Percentiles rank a stretch among this genome's conserved stretches.
Conservation (phyloP, 2,888 invertebrate genomes). For the Ophonus ardosiacus region DNA sequence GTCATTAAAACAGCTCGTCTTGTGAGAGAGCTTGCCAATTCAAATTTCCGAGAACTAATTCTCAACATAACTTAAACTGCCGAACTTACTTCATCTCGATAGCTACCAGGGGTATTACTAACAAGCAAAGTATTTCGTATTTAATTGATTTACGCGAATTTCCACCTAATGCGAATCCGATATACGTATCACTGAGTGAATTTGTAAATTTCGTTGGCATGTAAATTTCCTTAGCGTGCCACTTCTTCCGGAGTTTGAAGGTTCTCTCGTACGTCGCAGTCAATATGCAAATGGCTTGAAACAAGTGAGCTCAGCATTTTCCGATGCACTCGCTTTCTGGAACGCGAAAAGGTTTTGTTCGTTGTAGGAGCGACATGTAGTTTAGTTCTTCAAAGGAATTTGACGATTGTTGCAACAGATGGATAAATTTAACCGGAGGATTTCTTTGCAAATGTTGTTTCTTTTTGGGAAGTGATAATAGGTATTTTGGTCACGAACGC, state of each 20-base stretch:
- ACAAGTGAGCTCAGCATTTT: slow-evolving; percentile 40
- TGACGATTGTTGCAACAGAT: slow-evolving; percentile 40
- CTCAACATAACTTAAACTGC: background rate
- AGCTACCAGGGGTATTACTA: background rate
- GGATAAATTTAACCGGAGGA: background rate
- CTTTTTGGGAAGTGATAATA: background rate
- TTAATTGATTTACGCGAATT: slow-evolving; percentile 29
- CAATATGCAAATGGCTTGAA: slow-evolving; percentile 46
- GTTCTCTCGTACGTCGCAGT: slow-evolving; percentile 29
- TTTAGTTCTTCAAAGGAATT: slow-evolving; percentile 3
- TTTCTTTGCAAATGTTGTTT: background rate
- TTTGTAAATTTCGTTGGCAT: slow-evolving; percentile 44
- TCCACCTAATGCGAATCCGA: slow-evolving; percentile 37
- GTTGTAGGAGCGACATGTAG: background rate
- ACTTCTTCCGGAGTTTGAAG: slow-evolving; percentile 39
- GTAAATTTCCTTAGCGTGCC: slow-evolving; percentile 36
- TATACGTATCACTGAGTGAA: slow-evolving; percentile 29
- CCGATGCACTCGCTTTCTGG: slow-evolving; percentile 23
- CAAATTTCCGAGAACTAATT: background rate
- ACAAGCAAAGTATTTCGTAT: slow-evolving; percentile 19
- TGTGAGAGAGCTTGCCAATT: background rate
- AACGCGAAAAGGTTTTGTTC: slow-evolving; percentile 20
- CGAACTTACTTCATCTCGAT: slow-evolving; percentile 2
- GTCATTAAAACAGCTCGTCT: background rate
- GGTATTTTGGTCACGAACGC: background rate